Evolutionary conservation across 2,113 vertebrate species (phyloP), one percentile per base, ranked within the genome.

Genomic region (Brachirus orientalis): DNA sequence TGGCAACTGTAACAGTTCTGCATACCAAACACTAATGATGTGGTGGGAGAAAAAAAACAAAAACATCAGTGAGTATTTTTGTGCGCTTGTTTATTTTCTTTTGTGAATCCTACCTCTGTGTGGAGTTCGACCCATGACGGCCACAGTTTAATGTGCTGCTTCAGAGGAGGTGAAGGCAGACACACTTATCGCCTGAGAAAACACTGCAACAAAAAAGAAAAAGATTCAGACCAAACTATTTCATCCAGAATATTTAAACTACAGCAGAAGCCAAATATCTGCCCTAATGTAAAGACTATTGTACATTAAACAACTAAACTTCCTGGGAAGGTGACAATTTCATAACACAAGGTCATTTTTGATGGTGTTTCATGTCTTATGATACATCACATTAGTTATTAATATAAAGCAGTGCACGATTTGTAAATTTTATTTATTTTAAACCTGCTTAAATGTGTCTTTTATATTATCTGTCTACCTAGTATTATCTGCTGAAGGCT

Each of bases 91-190:
- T 40, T 10, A 6, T 7, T 12, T 20, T 44, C 13, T 20, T 40
- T 13, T 46, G 13, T 44, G 11, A 38, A 50, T 22, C n/a, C 12
- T 72, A 93, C 92, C 91, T 92, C 86, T 90, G 66, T 90, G 88
- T 55, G 87, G 85, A 4, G 87, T 92, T 65, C 89, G 84, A 17
- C 92, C 92, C 92, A 93, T 93, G 80, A 43, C 84, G 84, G 75
- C 63, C 69, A 38, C 2, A 54, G 56, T 33, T 63, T 36, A 58
- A 38, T 0, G 20, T 16, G 44, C 68, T 37, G 68, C 70, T 73
- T 66, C 54, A 63, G 63, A 52, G 38, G 38, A 57, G 43, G 16
- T 38, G 69, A 60, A 22, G 68, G 69, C 63, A 64, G 47, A 61
- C 18, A 35, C 59, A 56, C 14, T 44, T 28, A 5, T 2, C 5